Evolutionary conservation across 2,888 invertebrate genomes (phyloP), one percentile per base, ranked within the genome.

Genomic region (Melinaea marsaeus): DNA sequence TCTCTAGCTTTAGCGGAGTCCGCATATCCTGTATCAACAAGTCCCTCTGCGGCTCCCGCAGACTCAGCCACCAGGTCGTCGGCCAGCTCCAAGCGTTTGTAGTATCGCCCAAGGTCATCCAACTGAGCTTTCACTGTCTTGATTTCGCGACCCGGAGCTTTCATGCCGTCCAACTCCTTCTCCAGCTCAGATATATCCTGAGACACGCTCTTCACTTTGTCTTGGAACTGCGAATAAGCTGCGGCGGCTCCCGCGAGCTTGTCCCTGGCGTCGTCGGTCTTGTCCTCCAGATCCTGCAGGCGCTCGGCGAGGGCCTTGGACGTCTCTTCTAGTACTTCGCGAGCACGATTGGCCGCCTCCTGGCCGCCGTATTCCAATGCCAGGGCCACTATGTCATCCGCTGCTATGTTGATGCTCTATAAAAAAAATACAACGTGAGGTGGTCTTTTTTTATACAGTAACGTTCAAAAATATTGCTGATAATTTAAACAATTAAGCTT

Each of bases 201-300:
- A 32, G 94, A 93, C 1, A 98, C 90, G 51, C 85, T 92, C 85
- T 97, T 97, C 13, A 97, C 94, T 86, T 96, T 95, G 68, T 97
- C 97, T 93, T 96, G 96, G 88, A 97, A 97, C 75, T 96, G 95
- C 0, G 96, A 93, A 58, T 97, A 94, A 0, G 97, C 97, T 0
- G 95, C 95, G 0, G 97, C 96, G 0, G 97, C 97, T 0, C 96
- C 96, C 69, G 97, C 96, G 60, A 98, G 83, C 71, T 95, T 93
- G 58, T 94, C 94, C 74, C 95, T 94, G 4, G 97, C 93, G 72
- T 96, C 96, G 61, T 94, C 94, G 3, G 98, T 92, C 71, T 95
- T 93, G 0, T 94, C 92, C 74, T 95, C 94, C 60, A 98, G 86
- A 69, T 96, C 95, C 37, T 94, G 93, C 69, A 95, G 94, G 37